A percentile compares a stretch with the other conserved stretches of the same genome.
phyloP scores from a whole-genome alignment of 2,888 invertebrate genomes.

The Bombylius major region DNA sequence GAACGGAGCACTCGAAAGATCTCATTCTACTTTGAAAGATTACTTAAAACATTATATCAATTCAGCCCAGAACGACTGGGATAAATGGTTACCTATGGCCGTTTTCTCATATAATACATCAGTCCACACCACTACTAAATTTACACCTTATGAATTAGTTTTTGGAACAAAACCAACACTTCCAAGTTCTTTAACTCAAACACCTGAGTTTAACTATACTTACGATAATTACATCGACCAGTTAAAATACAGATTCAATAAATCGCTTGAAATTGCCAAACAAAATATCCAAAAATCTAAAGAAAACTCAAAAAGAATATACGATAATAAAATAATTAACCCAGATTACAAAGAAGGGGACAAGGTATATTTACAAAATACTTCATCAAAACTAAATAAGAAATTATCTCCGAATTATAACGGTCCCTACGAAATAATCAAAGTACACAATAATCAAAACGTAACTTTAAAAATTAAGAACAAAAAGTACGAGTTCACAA shows the following conservation, averaged over 20 bases:
- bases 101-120: conserved; percentile 24
- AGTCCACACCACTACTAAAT: conserved; percentile 23
- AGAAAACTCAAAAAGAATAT: conserved; percentile 18
- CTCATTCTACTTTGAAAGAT: conserved; percentile 21
- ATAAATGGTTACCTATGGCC: conserved; percentile 20
- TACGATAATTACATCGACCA: conserved; percentile 18
- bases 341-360: not conserved
- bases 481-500: not conserved
- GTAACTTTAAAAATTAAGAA: conserved; percentile 5
- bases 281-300: conserved; percentile 19
- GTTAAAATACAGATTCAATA: conserved; percentile 18
- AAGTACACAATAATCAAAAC: no score
- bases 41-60: conserved; percentile 24
- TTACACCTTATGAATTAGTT: conserved; percentile 26
- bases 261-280: conserved; percentile 16
- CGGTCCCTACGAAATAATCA: no score
- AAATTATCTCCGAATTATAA: conserved; percentile 7
- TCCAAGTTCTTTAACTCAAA: conserved; percentile 17
- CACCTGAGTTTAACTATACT: conserved; percentile 12
- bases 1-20: conserved; percentile 23
- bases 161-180: conserved; percentile 25
- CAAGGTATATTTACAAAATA: not conserved
- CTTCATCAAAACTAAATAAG: not conserved
- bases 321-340: not conserved
- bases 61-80: conserved; percentile 22